Evolutionary conservation across 2,113 vertebrate species (phyloP), one percentile per base, ranked within the genome.

Genomic region (Balaenoptera acutorostrata): DNA sequence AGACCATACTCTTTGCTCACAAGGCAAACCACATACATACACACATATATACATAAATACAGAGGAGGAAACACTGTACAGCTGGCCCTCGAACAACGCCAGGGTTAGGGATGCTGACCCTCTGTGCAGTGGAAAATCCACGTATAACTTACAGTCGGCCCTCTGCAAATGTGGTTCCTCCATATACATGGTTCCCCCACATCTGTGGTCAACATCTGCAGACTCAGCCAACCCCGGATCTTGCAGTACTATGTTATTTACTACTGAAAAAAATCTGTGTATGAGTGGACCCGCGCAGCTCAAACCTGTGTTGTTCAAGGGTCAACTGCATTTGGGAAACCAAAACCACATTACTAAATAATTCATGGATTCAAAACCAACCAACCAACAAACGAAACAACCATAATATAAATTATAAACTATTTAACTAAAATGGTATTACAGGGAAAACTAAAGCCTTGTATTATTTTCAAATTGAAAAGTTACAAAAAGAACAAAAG

Each of bases 321-420:
- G 57, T 59, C 20, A 59, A 59, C 57, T 31, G 21, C 15, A 29
- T 83, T 74, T 75, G 86, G 46, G 46, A 75, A 82, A 85, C 81
- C 77, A 63, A 91, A 95, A 71, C 27, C 55, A 92, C 44, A 71
- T 80, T 72, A 87, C 74, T 92, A 81, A 95, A 95, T 92, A 92
- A 80, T 46, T 87, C 64, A 81, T 92, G 55, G 29, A 52, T 81
- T 4, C 36, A 27, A 41, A 88, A 59, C 23, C 23, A 59, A 59
- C 57, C 57, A 59, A 36, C 18, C 8, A 33, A 31, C 74, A 11
- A 77, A 49, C 8, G 41, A 75, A 41, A n/a, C 44, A 74, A 27
- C 13, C 31, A 69, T 52, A 12, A 93, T 71, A 85, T 39, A 90
- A 80, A 69, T 46, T 90, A 85, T 2, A 71, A 29, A 90, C 52